Percentiles rank a stretch among this genome's conserved stretches.
These are phyloP conservation scores for Coreius guichenoti DNA, from an alignment of 2,797 vertebrate genomes.

Conservation along the genomic window DNA sequence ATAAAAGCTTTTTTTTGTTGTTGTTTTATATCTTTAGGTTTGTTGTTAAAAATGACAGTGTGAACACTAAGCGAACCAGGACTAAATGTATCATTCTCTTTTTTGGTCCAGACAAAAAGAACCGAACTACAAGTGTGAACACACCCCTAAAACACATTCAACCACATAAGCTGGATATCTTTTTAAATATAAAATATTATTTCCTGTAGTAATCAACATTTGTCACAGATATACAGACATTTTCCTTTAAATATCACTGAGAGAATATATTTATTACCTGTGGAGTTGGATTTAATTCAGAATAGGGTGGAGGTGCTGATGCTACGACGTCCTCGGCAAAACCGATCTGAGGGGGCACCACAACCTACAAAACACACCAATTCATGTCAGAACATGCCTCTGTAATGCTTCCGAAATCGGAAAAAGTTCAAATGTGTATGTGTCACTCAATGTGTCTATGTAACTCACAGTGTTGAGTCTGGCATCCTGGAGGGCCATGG, in stretches of 20 bases:
- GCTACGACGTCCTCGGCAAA: conserved; percentile 81
- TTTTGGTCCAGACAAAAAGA: neutral
- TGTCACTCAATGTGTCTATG: neutral
- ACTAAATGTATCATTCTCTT: neutral
- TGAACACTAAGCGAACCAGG: neutral
- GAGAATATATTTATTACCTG: conserved; percentile 79
- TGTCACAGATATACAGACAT: neutral
- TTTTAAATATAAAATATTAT: neutral
- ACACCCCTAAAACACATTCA: neutral
- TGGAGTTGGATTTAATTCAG: conserved; percentile 84
- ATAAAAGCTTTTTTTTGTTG: neutral
- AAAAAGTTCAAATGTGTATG: neutral
- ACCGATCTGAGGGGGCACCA: conserved; percentile 70
- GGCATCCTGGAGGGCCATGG: conserved; percentile 91
- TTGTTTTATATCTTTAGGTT: too few relatives aligned
- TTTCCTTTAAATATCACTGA: neutral
- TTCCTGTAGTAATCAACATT: neutral
- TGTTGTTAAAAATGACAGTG: neutral
- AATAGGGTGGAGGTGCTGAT: conserved; percentile 89
- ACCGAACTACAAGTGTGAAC: neutral
- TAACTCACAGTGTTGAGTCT: conserved; percentile 89
- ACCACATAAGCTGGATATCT: neutral
- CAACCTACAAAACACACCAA: conserved; percentile 66
- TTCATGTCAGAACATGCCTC: neutral
- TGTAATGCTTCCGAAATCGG: neutral